Conservation (phyloP, 2,888 invertebrate species). For the Diogma glabrata region DNA sequence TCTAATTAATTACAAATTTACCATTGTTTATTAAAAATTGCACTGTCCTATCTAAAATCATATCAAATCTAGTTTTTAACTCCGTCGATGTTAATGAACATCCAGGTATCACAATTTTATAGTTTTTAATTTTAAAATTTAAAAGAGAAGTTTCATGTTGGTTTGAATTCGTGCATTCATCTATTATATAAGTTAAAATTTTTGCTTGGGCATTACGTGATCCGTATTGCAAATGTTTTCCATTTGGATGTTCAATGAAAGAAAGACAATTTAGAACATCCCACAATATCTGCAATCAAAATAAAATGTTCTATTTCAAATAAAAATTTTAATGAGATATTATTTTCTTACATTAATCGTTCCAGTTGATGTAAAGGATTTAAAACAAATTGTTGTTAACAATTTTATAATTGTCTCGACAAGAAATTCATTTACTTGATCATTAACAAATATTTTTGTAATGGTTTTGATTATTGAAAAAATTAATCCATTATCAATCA, state of each 20-base stretch:
- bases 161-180: conserved; percentile 15
- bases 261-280: conserved; percentile 29
- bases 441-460: conserved; percentile 21
- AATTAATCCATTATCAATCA: conserved; percentile 32
- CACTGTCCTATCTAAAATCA: conserved; percentile 32
- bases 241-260: conserved; percentile 29
- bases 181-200: conserved; percentile 29
- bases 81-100: conserved; percentile 27
- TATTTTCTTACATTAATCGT: conserved; percentile 32
- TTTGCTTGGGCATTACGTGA: conserved; percentile 31
- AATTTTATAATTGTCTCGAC: conserved; percentile 16
- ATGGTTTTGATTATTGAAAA: conserved; percentile 32
- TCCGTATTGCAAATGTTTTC: conserved; percentile 25
- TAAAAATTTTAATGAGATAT: not conserved
- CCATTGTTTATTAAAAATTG: conserved; percentile 25
- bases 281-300: conserved; percentile 33
- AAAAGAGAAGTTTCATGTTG: conserved; percentile 4
- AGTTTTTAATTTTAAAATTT: conserved; percentile 14
- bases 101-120: conserved; percentile 19
- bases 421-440: not conserved
- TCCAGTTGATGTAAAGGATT: conserved; percentile 30
- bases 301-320: too few species aligned
- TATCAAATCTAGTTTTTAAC: conserved; percentile 31
- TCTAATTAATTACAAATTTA: not conserved
- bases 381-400: conserved; percentile 27